Evolutionary conservation across 2,113 vertebrate genomes (phyloP).

Genomic region (Malaclemys terrapin): DNA sequence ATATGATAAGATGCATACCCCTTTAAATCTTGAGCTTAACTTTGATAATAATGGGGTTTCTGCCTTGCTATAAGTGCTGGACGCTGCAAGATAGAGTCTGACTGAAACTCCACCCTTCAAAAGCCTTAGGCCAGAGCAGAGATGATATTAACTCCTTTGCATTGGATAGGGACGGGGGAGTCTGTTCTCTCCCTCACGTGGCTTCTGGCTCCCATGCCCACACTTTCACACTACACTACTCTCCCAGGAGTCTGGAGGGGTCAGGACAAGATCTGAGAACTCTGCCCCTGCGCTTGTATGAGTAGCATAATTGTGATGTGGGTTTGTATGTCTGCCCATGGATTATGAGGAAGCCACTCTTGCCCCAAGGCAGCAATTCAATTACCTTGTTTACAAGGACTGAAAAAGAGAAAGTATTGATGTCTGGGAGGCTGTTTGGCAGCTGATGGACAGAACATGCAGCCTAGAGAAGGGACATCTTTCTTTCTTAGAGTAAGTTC

Average conservation of each 20-base stretch:
- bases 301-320: neutral
- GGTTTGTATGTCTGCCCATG: neutral
- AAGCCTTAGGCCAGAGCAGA: neutral
- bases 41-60: neutral
- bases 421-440: neutral
- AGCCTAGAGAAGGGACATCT: neutral
- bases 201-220: neutral
- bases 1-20: neutral
- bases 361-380: neutral
- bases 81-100: neutral
- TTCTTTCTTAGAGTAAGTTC: neutral
- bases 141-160: neutral
- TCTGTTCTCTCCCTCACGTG: neutral
- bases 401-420: neutral
- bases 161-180: neutral
- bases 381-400: neutral
- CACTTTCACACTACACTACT: neutral
- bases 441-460: neutral
- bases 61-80: neutral
- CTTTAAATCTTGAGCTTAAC: neutral
- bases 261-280: neutral
- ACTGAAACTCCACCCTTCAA: neutral
- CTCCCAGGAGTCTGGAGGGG: neutral
- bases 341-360: neutral
- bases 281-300: neutral